phyloP scores from a whole-genome alignment of 2,888 invertebrate species.

The Idaea straminata region DNA sequence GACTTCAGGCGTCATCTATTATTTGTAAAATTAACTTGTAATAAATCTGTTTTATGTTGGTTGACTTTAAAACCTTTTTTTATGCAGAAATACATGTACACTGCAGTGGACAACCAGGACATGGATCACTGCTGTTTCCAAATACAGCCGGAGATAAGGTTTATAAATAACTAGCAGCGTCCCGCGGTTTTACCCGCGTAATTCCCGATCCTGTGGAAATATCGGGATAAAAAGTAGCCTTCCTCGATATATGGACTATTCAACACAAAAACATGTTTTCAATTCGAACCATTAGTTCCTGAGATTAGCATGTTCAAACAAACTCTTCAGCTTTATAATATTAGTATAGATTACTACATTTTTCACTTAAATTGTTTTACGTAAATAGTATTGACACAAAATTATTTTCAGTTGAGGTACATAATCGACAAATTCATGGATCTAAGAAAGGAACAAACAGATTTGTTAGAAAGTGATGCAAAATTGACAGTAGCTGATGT shows the following conservation, averaged over 20 bases:
- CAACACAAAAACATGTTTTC: too few species aligned
- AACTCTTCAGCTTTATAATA: too few species aligned
- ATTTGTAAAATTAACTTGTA: background rate
- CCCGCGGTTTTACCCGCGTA: too few species aligned
- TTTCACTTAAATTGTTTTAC: background rate
- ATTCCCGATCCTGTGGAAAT: too few species aligned
- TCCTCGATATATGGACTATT: too few species aligned
- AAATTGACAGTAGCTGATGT: slow-evolving; percentile 89
- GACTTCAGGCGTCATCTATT: background rate
- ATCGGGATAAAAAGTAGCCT: too few species aligned
- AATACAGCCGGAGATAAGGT: slow-evolving; percentile 92
- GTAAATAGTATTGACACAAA: background rate
- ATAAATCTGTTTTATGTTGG: background rate
- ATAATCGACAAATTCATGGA: slow-evolving; percentile 88
- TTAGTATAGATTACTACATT: too few species aligned
- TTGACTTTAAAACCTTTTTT: slow-evolving; percentile 7
- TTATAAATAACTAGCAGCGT: too few species aligned
- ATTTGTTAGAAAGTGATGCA: slow-evolving; percentile 82
- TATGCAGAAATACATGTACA: slow-evolving; percentile 86
- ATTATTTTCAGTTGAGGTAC: slow-evolving; percentile 71
- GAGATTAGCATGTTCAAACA: too few species aligned
- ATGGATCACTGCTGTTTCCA: slow-evolving; percentile 89
- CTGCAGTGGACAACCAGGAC: slow-evolving; percentile 91
- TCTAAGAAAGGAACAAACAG: slow-evolving; percentile 83
- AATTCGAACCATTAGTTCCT: too few species aligned